A percentile compares a stretch with the other conserved stretches of the same genome.
These are phyloP conservation scores for Corythornis leucogaster DNA, from an alignment of 2,797 vertebrate species.

Conservation along the genomic window DNA sequence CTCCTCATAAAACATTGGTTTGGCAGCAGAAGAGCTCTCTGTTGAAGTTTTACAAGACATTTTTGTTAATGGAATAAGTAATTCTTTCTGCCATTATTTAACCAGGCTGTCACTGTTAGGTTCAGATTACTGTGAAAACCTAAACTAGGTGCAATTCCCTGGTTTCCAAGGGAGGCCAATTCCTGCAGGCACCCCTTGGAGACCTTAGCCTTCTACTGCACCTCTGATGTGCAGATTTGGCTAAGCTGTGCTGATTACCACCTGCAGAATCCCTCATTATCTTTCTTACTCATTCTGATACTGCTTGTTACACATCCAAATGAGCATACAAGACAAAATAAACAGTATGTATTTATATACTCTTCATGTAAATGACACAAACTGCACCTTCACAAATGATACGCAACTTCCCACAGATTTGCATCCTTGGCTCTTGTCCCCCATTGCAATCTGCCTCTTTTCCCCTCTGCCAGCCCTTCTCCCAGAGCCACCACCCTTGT, in stretches of 20 bases:
- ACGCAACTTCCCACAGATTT: background rate
- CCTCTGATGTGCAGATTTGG: background rate
- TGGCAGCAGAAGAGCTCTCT: background rate
- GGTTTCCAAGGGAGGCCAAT: background rate
- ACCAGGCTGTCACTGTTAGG: background rate
- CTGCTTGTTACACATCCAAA: background rate
- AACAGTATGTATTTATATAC: background rate
- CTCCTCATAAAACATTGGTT: background rate
- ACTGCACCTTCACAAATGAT: background rate
- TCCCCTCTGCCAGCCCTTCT: background rate
- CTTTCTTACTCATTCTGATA: background rate
- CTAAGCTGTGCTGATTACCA: background rate
- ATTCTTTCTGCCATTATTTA: background rate
- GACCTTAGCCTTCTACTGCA: background rate
- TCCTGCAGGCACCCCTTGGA: background rate
- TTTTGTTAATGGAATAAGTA: background rate
- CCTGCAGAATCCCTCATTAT: background rate
- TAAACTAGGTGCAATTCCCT: background rate
- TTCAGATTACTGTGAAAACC: background rate
- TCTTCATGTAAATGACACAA: background rate
- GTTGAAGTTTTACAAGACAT: background rate
- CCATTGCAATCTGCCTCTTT: background rate
- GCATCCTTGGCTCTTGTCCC: background rate
- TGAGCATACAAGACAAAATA: background rate
- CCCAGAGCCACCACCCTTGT: background rate